phyloP scores from a whole-genome alignment of 2,113 vertebrate species.

The Recurvirostra avosetta region DNA sequence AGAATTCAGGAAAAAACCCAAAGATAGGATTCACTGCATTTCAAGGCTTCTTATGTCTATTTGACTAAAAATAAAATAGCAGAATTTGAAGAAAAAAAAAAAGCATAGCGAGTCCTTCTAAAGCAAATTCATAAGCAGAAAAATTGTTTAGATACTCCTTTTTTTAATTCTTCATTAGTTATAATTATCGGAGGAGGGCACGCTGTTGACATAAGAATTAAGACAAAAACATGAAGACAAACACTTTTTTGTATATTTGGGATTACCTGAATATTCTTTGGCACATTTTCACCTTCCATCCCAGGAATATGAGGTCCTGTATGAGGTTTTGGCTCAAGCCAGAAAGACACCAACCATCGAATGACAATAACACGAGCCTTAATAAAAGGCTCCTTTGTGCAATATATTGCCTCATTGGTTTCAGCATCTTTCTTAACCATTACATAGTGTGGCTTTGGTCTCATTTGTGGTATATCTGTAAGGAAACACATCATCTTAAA shows the following conservation, averaged over 20 bases:
- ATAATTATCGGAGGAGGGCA: background rate
- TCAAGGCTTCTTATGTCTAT: background rate
- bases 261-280: conserved; percentile 98
- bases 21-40: background rate
- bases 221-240: background rate
- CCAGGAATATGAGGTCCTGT: conserved; percentile 90
- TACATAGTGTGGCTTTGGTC: conserved; percentile 93
- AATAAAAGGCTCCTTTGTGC: conserved; percentile 97
- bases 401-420: conserved; percentile 88
- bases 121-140: background rate
- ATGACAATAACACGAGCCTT: conserved; percentile 97
- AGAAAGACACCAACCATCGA: conserved; percentile 98
- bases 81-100: background rate
- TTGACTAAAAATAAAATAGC: background rate
- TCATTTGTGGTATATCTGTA: conserved; percentile 91
- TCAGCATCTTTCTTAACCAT: conserved; percentile 92
- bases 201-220: background rate
- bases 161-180: background rate
- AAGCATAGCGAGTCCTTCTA: background rate
- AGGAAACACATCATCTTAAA: background rate
- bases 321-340: conserved; percentile 94
- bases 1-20: background rate
- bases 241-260: background rate
- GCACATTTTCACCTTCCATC: conserved; percentile 93
- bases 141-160: background rate